Base-by-base conservation (phyloP, 1,140 invertebrate genomes). In the Anagrus nilaparvatae region DNA sequence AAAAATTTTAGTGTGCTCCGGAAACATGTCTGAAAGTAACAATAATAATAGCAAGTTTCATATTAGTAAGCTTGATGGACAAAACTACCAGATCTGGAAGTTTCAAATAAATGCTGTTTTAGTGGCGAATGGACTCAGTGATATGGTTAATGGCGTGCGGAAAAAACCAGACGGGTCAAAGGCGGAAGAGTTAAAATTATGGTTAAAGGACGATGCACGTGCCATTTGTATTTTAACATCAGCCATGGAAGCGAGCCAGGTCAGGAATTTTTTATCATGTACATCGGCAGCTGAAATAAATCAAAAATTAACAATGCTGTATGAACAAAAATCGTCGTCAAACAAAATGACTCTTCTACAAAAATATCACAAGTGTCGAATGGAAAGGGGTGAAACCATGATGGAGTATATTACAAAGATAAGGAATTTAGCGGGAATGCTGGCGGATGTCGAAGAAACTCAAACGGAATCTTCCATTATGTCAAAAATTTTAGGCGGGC, bases 71-170 rank as follows among this genome's bases (percentile, higher is more conserved):
- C 40, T 45, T 12, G 37, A 45, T 12, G 44, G 40, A 5, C 20
- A 18, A 5, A 43, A 47, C 35, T 47, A 43, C 14, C 35, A 35
- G 12, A 20, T 43, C 21, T 47, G 46, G 35, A 47, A 47, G 30
- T 43, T 47, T 19, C 40, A 47, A 23, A 39, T 47, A 31, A 43
- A 47, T 18, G 5, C 46, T 5, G 27, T 48, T 23, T 41, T 48
- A 8, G 43, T 48, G 12, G 42, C 43, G 13, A 37, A 29, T 38
- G 42, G 41, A 9, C 5, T 49, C 7, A n/a, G 35, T 7, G 14
- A 40, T 12, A 46, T 49, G 5, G 36, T 40, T 3, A 34, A 24
- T 23, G 41, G 46, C 12, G 17, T 3, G 1, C 12, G 27, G 20
- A 12, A 10, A 2, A 9, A 41, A 30, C 39, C 44, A 19, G 31